phyloP scores from a whole-genome alignment of 2,797 vertebrate species.

The Sebastes trivittatus region DNA sequence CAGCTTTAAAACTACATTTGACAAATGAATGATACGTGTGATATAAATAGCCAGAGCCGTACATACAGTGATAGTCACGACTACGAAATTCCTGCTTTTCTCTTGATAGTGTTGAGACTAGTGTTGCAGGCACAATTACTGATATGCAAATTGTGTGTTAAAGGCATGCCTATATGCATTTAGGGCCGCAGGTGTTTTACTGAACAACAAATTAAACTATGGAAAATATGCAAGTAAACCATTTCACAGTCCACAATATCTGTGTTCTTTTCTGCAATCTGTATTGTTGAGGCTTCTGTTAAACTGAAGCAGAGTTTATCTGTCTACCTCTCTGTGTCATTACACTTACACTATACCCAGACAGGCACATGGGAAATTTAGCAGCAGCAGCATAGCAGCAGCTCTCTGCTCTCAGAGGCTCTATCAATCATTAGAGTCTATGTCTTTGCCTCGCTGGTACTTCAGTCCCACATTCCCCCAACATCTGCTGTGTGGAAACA shows the following conservation, averaged over 20 bases:
- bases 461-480: conserved; percentile 65
- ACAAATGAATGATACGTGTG: neutral
- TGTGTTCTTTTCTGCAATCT: neutral
- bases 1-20: neutral
- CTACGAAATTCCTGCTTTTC: neutral
- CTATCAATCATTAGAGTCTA: conserved; percentile 73
- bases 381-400: conserved; percentile 40
- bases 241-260: neutral
- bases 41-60: neutral
- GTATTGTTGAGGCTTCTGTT: conserved; percentile 25
- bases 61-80: neutral
- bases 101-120: neutral
- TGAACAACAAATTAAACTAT: neutral
- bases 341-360: conserved; percentile 38
- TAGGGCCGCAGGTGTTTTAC: neutral
- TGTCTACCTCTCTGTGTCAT: conserved; percentile 39
- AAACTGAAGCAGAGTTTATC: conserved; percentile 45
- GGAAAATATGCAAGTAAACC: neutral
- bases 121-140: neutral
- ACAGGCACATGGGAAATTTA: conserved; percentile 66
- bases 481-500: conserved; percentile 71
- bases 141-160: neutral
- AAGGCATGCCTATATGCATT: neutral
- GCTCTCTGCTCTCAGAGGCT: conserved; percentile 57
- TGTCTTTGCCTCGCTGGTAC: conserved; percentile 63